Evolutionary conservation across 2,797 vertebrate species (phyloP).

Genomic region (Gastrophryne carolinensis): DNA sequence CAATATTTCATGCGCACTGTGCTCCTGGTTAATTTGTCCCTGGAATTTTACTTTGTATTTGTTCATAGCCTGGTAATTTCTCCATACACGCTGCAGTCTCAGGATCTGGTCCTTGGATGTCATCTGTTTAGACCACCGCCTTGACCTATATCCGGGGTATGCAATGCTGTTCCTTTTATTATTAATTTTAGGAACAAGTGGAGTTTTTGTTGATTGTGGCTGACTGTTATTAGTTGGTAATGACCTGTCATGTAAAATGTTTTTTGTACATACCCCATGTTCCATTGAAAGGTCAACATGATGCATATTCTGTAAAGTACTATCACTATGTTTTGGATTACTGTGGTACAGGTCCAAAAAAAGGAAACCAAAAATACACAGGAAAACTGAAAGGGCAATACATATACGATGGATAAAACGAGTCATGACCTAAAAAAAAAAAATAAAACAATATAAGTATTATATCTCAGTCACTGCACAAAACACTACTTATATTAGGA

Average conservation of each 20-base stretch:
- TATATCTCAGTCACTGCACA: too few species aligned
- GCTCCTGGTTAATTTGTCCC: conserved; percentile 57
- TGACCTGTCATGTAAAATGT: too few species aligned
- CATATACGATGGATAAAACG: background rate
- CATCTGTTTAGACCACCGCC: conserved; percentile 71
- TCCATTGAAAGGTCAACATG: too few species aligned
- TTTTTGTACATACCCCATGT: background rate
- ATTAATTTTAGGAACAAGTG: background rate
- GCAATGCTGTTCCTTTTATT: background rate
- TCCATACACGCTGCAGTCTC: conserved; percentile 66
- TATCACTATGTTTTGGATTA: background rate
- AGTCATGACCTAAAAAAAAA: conserved; percentile 9
- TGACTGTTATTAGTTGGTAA: too few species aligned
- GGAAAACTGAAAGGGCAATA: background rate
- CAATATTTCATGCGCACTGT: conserved; percentile 61
- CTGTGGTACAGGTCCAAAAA: background rate
- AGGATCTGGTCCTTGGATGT: conserved; percentile 66
- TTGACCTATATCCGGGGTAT: background rate
- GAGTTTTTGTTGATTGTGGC: background rate
- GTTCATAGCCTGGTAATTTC: conserved; percentile 67
- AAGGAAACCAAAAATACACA: background rate
- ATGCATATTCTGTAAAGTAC: background rate
- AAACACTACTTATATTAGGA: too few species aligned
- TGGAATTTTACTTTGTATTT: conserved; percentile 68
- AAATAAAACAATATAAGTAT: background rate